Base-by-base conservation (phyloP, 2,113 vertebrate species). In the Colius striatus region DNA sequence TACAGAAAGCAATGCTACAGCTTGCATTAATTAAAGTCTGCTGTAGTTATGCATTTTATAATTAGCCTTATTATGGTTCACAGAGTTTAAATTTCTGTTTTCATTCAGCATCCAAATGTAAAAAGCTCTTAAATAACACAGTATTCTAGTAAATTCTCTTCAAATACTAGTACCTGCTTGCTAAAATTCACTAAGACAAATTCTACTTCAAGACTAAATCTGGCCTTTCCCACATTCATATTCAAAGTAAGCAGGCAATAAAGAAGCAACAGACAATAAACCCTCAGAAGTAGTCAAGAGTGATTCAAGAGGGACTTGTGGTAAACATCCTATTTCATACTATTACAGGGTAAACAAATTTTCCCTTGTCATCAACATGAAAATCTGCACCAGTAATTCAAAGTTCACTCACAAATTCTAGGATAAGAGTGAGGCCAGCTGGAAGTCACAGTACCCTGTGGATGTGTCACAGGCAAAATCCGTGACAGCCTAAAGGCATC, bases 11-110 rank as follows among this genome's bases (percentile, higher is more conserved):
- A 73, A 77, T 45, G 55, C 30, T 84, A 48, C 16, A 74, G 71
- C 71, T 91, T 96, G 34, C 36, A 55, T 71, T 95, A 94, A 96
- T 96, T 95, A 96, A 96, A 97, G 48, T 50, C 68, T 93, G 50
- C 18, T 93, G 55, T 50, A 79, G 51, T 84, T 96, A 91, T 81
- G n/a, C 55, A 86, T 86, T 97, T 97, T 95, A 94, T 91, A 96
- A 97, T 97, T 96, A 96, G 53, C 41, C 68, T 67, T 89, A 86
- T 89, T 91, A 91, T 55, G 77, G 83, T 63, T 95, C 75, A 76
- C 7, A 72, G 68, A 95, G 63, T 87, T 96, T 91, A 91, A 71
- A 84, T 92, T 97, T 96, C 87, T 26, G 29, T 26, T 66, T 97
- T 92, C 94, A n/a, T 89, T 87, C 61, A 55, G 67, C 75, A 55